Evolutionary conservation across 2,888 invertebrate species (phyloP).

Genomic region (Quadroppia sp.): DNA sequence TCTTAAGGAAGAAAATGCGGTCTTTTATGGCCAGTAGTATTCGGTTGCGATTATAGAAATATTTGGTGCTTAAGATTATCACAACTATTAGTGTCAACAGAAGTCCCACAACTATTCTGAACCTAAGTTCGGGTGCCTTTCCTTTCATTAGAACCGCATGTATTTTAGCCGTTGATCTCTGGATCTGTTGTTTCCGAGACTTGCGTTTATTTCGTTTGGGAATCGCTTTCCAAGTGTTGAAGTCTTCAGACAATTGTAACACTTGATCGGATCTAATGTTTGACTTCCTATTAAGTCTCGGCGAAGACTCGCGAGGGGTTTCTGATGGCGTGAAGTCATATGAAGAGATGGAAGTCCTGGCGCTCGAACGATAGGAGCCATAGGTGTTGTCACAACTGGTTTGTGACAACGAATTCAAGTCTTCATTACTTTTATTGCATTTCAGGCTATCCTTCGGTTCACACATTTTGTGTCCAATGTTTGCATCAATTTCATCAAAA

Average conservation of each 20-base stretch:
- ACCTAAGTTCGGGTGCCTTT: conserved; percentile 47
- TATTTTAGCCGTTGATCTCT: conserved; percentile 29
- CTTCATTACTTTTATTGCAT: conserved; percentile 19
- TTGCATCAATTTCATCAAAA: too few species aligned
- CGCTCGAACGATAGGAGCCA: background rate
- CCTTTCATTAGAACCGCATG: conserved; percentile 44
- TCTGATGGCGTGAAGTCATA: conserved; percentile 27
- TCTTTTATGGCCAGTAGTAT: conserved; percentile 45
- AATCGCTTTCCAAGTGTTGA: conserved; percentile 35
- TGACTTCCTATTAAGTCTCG: background rate
- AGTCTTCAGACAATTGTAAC: conserved; percentile 37
- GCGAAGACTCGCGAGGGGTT: background rate
- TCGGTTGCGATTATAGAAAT: conserved; percentile 45
- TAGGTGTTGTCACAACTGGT: conserved; percentile 6
- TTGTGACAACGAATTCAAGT: conserved; percentile 17
- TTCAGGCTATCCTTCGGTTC: too few species aligned
- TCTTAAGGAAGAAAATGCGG: conserved; percentile 46
- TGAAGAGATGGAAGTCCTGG: conserved; percentile 19
- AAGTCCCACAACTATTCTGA: conserved; percentile 45
- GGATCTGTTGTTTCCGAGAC: conserved; percentile 11
- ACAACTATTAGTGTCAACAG: conserved; percentile 45
- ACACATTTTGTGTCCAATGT: too few species aligned
- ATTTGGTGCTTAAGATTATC: conserved; percentile 45
- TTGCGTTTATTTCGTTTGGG: background rate
- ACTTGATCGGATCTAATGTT: background rate